A percentile compares a stretch with the other conserved stretches of the same genome.
Conservation (phyloP, 1,140 invertebrate genomes). For the Sogatella furcifera region DNA sequence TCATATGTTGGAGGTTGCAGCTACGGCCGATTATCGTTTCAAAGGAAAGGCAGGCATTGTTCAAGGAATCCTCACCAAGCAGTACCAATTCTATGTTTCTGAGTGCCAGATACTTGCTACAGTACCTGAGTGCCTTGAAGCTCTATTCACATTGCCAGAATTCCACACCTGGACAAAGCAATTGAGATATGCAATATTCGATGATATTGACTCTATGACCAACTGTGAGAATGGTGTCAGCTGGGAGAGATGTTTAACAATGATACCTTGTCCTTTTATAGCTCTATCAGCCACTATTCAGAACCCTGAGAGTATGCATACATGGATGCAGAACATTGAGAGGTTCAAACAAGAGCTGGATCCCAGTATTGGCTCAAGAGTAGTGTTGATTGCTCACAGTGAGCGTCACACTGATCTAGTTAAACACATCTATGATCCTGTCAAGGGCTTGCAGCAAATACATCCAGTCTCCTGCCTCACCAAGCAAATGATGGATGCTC, state of each 20-base stretch:
- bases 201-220: slow-evolving; percentile 23
- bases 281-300: slow-evolving; percentile 22
- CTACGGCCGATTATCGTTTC: slow-evolving; percentile 20
- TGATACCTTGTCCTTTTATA: slow-evolving; percentile 20
- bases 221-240: slow-evolving; percentile 13
- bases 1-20: slow-evolving; percentile 22
- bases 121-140: slow-evolving; percentile 22
- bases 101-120: slow-evolving; percentile 20
- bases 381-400: slow-evolving; percentile 15
- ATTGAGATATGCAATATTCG: slow-evolving; percentile 22
- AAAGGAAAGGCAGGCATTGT: slow-evolving; percentile 14
- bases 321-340: slow-evolving; percentile 19
- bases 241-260: slow-evolving; percentile 18
- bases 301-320: slow-evolving; percentile 14
- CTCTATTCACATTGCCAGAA: slow-evolving; percentile 17
- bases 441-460: slow-evolving; percentile 11
- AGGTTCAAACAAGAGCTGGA: slow-evolving; percentile 16
- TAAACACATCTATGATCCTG: slow-evolving; percentile 14
- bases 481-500: background rate
- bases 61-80: slow-evolving; percentile 21
- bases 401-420: slow-evolving; percentile 20
- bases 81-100: slow-evolving; percentile 16
- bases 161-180: slow-evolving; percentile 15
- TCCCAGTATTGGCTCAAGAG: background rate
- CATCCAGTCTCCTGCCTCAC: slow-evolving; percentile 16